phyloP scores from a whole-genome alignment of 2,797 vertebrate genomes.

The Microhierax caerulescens region DNA sequence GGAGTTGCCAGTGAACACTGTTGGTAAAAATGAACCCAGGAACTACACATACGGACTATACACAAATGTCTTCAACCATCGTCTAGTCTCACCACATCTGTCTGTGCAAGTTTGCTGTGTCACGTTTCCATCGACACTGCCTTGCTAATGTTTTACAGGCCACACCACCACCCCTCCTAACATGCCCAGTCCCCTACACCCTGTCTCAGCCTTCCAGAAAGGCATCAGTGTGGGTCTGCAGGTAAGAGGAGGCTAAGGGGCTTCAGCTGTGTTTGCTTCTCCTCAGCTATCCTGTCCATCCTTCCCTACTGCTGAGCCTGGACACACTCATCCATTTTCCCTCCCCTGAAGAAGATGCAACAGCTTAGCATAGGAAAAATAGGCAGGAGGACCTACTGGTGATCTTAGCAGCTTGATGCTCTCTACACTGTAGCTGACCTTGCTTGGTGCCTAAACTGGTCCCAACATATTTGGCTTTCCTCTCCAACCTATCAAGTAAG shows the following conservation, averaged over 20 bases:
- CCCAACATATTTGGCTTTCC: background rate
- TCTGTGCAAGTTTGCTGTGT: background rate
- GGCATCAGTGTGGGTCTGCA: background rate
- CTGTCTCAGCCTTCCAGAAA: background rate
- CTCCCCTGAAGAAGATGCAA: background rate
- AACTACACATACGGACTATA: background rate
- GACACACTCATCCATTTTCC: fast-evolving
- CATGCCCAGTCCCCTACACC: background rate
- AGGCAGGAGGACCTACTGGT: background rate
- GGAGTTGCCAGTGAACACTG: background rate
- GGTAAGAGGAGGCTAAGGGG: background rate
- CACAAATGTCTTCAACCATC: background rate
- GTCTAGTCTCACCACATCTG: too few relatives aligned
- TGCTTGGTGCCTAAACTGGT: background rate
- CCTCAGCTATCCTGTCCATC: background rate
- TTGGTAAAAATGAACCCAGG: background rate
- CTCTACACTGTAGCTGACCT: background rate
- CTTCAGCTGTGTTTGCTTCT: background rate
- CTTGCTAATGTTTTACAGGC: background rate
- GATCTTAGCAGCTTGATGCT: background rate
- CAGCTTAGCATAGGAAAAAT: background rate
- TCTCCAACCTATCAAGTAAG: background rate
- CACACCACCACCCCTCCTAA: background rate
- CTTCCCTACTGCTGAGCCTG: background rate
- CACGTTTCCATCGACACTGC: fast-evolving